phyloP scores from a whole-genome alignment of 1,140 invertebrate species.

The Pseudachorutes palmiensis region DNA sequence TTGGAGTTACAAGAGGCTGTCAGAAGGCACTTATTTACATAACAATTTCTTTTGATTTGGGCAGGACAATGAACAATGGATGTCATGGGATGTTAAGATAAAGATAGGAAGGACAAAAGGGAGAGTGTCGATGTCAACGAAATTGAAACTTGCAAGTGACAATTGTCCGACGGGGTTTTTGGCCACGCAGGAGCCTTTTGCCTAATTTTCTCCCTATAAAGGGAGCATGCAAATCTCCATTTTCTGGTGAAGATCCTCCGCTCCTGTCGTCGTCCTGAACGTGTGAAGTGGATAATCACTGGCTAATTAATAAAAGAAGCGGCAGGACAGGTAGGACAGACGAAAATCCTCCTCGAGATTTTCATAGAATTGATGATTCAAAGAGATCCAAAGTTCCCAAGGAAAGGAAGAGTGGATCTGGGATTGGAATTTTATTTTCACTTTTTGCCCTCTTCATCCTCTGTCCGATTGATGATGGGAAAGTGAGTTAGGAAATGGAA shows the following conservation, averaged over 20 bases:
- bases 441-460: background rate
- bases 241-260: background rate
- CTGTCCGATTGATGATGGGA: background rate
- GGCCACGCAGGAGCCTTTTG: background rate
- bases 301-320: background rate
- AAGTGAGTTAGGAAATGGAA: background rate
- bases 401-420: background rate
- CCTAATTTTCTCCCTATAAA: background rate
- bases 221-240: background rate
- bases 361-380: too few relatives aligned
- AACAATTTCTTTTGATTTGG: constrained; percentile 2
- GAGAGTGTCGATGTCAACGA: background rate
- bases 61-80: background rate
- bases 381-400: too few relatives aligned
- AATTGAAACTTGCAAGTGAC: background rate
- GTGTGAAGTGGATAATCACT: background rate
- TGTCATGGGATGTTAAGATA: background rate
- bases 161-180: background rate
- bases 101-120: background rate
- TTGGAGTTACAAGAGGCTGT: background rate
- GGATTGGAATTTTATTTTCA: background rate
- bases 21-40: constrained; percentile 3
- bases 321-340: too few relatives aligned
- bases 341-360: too few relatives aligned
- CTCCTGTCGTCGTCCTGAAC: background rate